These are phyloP conservation scores for Artibeus jamaicensis DNA, from an alignment of 2,797 vertebrate genomes.

Conservation along the genomic window DNA sequence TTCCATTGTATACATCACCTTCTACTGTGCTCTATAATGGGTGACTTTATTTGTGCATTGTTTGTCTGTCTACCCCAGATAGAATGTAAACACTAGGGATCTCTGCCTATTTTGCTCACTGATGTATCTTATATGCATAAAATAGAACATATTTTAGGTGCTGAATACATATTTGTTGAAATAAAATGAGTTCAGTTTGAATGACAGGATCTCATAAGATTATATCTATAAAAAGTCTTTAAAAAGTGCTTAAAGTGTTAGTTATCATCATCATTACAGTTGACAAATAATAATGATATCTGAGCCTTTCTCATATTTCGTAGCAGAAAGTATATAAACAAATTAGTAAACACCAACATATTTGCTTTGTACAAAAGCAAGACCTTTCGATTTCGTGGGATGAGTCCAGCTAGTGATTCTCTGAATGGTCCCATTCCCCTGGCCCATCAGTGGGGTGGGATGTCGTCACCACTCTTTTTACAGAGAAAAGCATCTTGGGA, in stretches of 20 bases:
- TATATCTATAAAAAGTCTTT: not conserved
- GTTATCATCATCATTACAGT: not conserved
- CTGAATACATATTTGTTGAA: not conserved
- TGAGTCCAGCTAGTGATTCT: not conserved
- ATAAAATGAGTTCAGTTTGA: slow-evolving; percentile 11
- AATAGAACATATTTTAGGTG: not conserved
- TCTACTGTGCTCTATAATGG: not conserved
- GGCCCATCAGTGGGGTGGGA: not conserved
- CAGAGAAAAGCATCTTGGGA: not conserved
- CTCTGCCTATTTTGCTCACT: not conserved
- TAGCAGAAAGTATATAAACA: not conserved
- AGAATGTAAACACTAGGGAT: not conserved
- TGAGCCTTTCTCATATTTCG: not conserved
- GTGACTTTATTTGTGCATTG: not conserved
- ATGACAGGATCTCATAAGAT: not conserved
- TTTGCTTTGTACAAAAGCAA: not conserved
- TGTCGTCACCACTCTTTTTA: not conserved
- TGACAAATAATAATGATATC: not conserved
- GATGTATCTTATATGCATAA: not conserved
- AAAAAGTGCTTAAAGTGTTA: not conserved
- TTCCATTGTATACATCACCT: not conserved
- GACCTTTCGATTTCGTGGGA: not conserved
- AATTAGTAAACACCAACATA: not conserved
- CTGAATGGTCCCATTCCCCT: not conserved
- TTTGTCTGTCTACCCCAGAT: not conserved